Base-by-base conservation (phyloP, 2,888 invertebrate genomes). In the Brenthis hecate region DNA sequence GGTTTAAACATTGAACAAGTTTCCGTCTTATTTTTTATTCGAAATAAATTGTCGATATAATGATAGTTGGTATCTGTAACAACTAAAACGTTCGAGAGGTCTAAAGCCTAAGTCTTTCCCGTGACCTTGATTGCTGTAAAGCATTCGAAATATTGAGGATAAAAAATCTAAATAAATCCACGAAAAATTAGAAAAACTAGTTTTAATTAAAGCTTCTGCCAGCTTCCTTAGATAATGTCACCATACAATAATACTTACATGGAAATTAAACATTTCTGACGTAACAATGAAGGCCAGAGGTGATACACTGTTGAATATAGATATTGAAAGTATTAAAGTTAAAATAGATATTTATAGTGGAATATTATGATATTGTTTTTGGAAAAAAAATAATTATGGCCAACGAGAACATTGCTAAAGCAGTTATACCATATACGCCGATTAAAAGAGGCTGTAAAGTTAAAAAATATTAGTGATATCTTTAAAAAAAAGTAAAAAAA, bases 281-380 rank as follows among this genome's bases (percentile, higher is more conserved):
- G 68, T 48, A 32, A 68, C 32, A n/a, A 68, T 68, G 28, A 55
- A 60, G 13, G 56, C 55, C 19, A 68, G n/a, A 4, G 65, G 68
- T 23, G 61, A 51, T 2, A 69, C 56, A 28, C 62, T 61, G n/a
- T 56, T 62, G 43, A 36, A 56, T 36, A 56, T 48, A 48, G 57
- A 55, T 1, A 53, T 48, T 58, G 81, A 78, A 67, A 90, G 88
- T 69, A 89, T 87, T 2, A 91, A 80, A 58, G 89, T 78, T 75
- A 81, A 87, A 1, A 86, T 83, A 16, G 91, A 91, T 2, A 68
- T 19, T 65, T 65, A 68, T n/a, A 23, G 23, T 13, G 68, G 68
- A 23, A 60, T 36, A 43, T 16, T 56, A 6, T 16, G 36, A 36
- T 1, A 56, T 16, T 5, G 16, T 4, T 16, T 13, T 56, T 56